Evolutionary conservation across 2,797 vertebrate species (phyloP), one percentile per base, ranked within the genome.

Genomic region (Ceyx erithaca): DNA sequence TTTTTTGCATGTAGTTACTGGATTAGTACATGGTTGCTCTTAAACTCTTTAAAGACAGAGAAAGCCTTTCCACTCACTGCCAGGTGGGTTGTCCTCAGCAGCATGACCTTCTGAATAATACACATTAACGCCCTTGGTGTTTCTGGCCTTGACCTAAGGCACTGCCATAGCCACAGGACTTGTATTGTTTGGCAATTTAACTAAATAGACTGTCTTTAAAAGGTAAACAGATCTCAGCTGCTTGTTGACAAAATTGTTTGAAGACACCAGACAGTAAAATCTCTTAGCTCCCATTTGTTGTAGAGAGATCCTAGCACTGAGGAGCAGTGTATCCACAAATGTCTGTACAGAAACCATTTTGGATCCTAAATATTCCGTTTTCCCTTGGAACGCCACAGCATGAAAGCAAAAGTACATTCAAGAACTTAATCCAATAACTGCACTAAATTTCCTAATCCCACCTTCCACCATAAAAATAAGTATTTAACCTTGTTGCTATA

Each of bases 161-260:
- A 85, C 1, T 59, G 62, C 52, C 40, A 15, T 66, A 87, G 87
- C 78, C 71, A 68, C 78, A 71, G 58, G 61, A 73, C 75, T 91
- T 80, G 68, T 77, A 91, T 70, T 2, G 5, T 66, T 75, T 80
- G 75, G 58, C 55, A 49, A 59, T 85, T 87, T 78, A 49, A 83
- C 89, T 84, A 58, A 92, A 80, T 26, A 75, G 26, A 14, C 63
- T 63, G 37, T 37, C 84, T 92, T 80, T 49, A 80, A 93, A 94
- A 70, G 14, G 33, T 78, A 66, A 92, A 87, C 76, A 90, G 25
- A 72, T 63, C 69, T 85, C 84, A 85, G 88, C 64, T 87, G 51
- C 51, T 84, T 78, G 79, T 66, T 90, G 86, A 82, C 63, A 75
- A 93, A 89, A 78, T 8, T 55, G 12, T 86, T 91, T 59, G 75